Conservation (phyloP, 1,140 invertebrate species). For the Pristionchus pacificus region DNA sequence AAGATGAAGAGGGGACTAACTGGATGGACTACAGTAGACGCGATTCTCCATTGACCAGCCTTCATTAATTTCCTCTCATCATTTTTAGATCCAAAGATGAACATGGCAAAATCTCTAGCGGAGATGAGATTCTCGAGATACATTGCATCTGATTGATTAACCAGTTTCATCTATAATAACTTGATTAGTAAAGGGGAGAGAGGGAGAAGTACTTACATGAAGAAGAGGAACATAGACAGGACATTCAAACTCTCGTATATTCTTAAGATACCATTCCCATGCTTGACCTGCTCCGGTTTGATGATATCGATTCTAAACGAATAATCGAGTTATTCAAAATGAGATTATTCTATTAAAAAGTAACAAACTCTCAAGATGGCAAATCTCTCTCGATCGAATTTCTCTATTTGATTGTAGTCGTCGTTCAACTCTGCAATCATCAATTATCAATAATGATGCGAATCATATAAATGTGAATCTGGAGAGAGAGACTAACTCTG, state of each 20-base stretch:
- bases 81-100: constrained; percentile 42
- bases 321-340: too few species aligned
- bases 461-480: too few species aligned
- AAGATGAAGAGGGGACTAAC: neutral
- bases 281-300: too few species aligned
- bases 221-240: constrained; percentile 8
- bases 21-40: neutral
- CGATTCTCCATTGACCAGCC: neutral
- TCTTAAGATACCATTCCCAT: neutral
- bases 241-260: constrained; percentile 5
- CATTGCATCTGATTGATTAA: neutral
- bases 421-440: too few species aligned
- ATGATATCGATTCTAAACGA: too few species aligned
- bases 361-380: too few species aligned
- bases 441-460: too few species aligned
- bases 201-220: constrained; percentile 3
- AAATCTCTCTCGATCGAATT: too few species aligned
- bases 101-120: constrained; percentile 40
- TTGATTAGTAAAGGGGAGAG: neutral
- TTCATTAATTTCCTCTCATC: constrained; percentile 27
- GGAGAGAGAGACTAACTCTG: too few species aligned
- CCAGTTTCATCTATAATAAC: constrained; percentile 8
- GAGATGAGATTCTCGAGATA: constrained; percentile 41
- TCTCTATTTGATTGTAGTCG: too few species aligned
- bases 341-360: too few species aligned